Evolutionary conservation across 2,797 vertebrate genomes (phyloP), one percentile per base, ranked within the genome.

Genomic region (Dryobates pubescens): DNA sequence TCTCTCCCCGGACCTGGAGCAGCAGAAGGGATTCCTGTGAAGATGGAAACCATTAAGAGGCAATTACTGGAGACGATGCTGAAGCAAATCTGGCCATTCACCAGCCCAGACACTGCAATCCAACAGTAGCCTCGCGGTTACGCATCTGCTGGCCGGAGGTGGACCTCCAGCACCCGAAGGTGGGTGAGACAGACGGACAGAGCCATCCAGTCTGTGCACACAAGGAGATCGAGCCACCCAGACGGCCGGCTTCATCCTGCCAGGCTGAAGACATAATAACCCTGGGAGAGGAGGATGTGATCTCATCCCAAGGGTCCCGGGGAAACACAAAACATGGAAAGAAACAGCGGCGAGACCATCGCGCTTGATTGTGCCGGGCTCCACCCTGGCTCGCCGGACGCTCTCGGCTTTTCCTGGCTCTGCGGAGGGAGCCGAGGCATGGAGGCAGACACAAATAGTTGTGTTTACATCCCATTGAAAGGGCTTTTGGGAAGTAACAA

Each of bases 221-320:
- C 58, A 2, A 62, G 62, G 94, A 85, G 79, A 64, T 43, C 8
- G 59, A 96, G 94, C 80, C 94, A 94, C 93, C 92, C 93, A 94
- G 93, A 67, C 57, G 29, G 32, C 93, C 10, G 22, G 72, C 93
- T 85, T 94, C 89, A 95, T 96, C 94, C 95, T 95, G 94, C 92
- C 81, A 0, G 13, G 71, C 83, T 4, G 1, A 81, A 94, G 95
- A 89, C 94, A 91, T 91, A 92, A 92, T 91, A 94, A 94, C 86
- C 73, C 79, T 87, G 91, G 75, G 92, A 95, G 93, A 84, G 56
- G 78, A 96, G 96, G 96, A 96, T 96, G 92, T 95, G 93, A 96
- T 84, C 94, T 96, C 96, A 95, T 91, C 86, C 91, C 88, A 86
- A 89, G 89, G 91, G 93, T 82, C 89, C 73, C 2, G 4, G 83